These are phyloP conservation scores for Trematomus loennbergii DNA, from an alignment of 2,113 vertebrate genomes.

Conservation along the genomic window DNA sequence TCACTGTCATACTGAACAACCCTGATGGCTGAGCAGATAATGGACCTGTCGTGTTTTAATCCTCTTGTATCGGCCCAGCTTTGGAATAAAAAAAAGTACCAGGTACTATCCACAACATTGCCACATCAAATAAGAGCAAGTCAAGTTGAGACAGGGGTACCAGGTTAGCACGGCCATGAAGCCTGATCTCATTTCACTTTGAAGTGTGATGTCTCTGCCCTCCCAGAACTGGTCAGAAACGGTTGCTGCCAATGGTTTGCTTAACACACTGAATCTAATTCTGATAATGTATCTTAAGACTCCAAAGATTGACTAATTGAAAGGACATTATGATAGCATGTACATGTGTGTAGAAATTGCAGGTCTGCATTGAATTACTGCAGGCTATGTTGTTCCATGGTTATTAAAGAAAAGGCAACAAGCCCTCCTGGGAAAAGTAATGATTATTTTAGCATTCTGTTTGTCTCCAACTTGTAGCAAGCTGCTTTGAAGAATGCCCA, in stretches of 20 bases:
- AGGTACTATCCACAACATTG: too few species aligned
- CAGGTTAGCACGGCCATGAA: not conserved
- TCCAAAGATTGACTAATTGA: conserved; percentile 7
- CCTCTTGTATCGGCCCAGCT: too few species aligned
- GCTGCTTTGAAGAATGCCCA: conserved; percentile 42
- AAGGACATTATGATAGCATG: conserved; percentile 22
- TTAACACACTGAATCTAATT: conserved; percentile 7
- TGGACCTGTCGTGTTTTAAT: not conserved
- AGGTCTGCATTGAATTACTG: conserved; percentile 9
- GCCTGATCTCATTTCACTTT: conserved; percentile 17
- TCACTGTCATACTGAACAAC: not conserved
- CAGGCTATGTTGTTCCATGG: not conserved
- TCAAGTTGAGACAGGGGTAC: not conserved
- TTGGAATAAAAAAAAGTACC: too few species aligned
- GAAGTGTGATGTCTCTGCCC: not conserved
- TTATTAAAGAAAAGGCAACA: conserved; percentile 42
- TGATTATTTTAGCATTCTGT: conserved; percentile 47
- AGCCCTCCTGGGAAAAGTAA: conserved; percentile 36
- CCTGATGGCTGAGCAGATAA: conserved; percentile 14
- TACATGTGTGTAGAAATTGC: conserved; percentile 10
- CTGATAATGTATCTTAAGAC: not conserved
- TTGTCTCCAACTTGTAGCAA: conserved; percentile 29
- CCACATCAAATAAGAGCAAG: too few species aligned
- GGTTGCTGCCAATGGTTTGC: not conserved
- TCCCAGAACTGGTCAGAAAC: not conserved